These are phyloP conservation scores for Diadegma fenestrale DNA, from an alignment of 2,888 invertebrate genomes.

Conservation along the genomic window DNA sequence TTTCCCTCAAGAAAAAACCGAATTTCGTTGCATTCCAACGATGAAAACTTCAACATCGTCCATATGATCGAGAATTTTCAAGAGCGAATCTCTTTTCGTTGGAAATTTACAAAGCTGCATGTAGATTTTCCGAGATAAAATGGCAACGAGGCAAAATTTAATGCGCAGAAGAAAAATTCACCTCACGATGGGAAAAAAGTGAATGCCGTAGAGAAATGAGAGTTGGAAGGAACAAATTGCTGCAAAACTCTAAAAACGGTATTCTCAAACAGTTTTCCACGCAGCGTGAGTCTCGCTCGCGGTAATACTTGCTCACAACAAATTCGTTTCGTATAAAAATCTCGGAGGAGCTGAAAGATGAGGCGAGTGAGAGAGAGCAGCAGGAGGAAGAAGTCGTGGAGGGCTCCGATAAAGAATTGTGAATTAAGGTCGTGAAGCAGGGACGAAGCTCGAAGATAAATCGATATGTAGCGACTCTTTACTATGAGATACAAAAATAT, in stretches of 20 bases:
- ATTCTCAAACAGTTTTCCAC: slow-evolving; percentile 48
- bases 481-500: slow-evolving; percentile 11
- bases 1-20: no score
- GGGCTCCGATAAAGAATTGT: slow-evolving; percentile 68
- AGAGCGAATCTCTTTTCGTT: not conserved
- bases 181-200: not conserved
- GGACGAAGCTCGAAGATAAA: slow-evolving; percentile 66
- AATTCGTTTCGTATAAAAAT: slow-evolving; percentile 58
- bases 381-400: not conserved
- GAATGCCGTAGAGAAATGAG: no score
- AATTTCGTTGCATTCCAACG: no score
- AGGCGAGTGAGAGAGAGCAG: slow-evolving; percentile 17
- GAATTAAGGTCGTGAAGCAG: slow-evolving; percentile 67
- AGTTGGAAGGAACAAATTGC: no score
- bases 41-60: no score
- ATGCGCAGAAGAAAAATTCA: not conserved
- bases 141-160: not conserved
- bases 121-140: slow-evolving; percentile 15
- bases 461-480: slow-evolving; percentile 62
- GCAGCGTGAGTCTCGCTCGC: slow-evolving; percentile 50
- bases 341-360: slow-evolving; percentile 21
- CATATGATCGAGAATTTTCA: not conserved
- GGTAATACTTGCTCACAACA: slow-evolving; percentile 25
- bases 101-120: slow-evolving; percentile 6
- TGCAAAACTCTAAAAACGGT: slow-evolving; percentile 59